Evolutionary conservation across 1,140 invertebrate species (phyloP), one percentile per base, ranked within the genome.

Genomic region (Cyrtorhinus lividipennis): DNA sequence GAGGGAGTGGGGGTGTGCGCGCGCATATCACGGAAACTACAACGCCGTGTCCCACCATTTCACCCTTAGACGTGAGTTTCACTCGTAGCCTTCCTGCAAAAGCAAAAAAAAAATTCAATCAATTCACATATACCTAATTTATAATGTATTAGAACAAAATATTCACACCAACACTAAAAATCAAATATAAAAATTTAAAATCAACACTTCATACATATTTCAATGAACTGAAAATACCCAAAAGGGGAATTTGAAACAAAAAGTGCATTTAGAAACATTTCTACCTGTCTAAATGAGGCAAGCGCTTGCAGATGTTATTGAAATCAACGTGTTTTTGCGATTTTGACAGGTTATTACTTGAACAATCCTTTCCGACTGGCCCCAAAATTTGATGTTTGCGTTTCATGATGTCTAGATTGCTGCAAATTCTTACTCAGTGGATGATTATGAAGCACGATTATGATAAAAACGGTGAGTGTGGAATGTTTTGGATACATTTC

Each of bases 51-150:
- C 30, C 30, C 30, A 38, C 30, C 30, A 38, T 38, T 15, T 38
- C 30, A 38, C 30, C 30, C 30, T 68, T 61, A 69, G 20, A 69
- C 68, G 20, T 68, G 66, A 59, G 68, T 69, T 61, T 69, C 68
- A 68, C 68, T 69, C 64, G 68, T 68, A 69, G 67, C 67, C 61
- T 68, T 69, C 68, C 68, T 69, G 62, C 25, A 69, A 65, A 62
- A 27, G 56, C n/a, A 65, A 46, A 56, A 66, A 57, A 23, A 58
- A 61, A n/a, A 64, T 45, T 63, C 3, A 24, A 24, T 10, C 30
- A 23, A 64, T 23, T 15, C 61, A 15, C 22, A 23, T 59, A 63
- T 22, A 24, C 18, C 20, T 24, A 24, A 22, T 23, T 20, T 2
- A 26, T 18, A 26, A 23, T 22, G 12, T 1, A 22, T 56, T 23